phyloP scores from a whole-genome alignment of 1,140 invertebrate species.

The Physella acuta region DNA sequence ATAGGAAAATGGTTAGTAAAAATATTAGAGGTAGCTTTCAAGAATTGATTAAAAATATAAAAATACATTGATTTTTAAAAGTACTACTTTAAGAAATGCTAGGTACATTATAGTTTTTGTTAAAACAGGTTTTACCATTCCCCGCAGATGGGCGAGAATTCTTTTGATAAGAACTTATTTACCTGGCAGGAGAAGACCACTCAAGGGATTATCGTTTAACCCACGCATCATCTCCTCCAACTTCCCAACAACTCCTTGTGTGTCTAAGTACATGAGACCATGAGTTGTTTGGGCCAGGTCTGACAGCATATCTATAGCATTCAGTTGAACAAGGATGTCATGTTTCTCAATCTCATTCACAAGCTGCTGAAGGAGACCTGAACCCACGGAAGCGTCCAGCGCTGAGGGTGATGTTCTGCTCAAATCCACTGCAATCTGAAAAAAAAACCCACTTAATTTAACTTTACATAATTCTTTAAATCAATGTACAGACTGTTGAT shows the following conservation, averaged over 20 bases:
- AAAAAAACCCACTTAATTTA: not conserved
- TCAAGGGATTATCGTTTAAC: constrained; percentile 67
- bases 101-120: too few relatives aligned
- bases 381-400: constrained; percentile 64
- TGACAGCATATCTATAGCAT: constrained; percentile 75
- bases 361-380: constrained; percentile 71
- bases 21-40: not conserved
- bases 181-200: constrained; percentile 69
- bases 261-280: constrained; percentile 72
- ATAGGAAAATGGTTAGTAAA: too few relatives aligned
- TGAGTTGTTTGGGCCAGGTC: constrained; percentile 69
- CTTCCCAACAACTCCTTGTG: constrained; percentile 67
- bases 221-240: constrained; percentile 67
- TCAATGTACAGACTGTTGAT: too few relatives aligned
- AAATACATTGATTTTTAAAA: not conserved
- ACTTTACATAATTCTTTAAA: constrained; percentile 16
- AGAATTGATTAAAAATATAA: not conserved
- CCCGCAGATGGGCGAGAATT: too few relatives aligned
- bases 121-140: too few relatives aligned
- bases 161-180: too few relatives aligned
- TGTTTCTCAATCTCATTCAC: constrained; percentile 68
- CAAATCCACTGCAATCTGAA: constrained; percentile 71
- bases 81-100: not conserved
- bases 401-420: constrained; percentile 65
- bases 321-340: constrained; percentile 77